These are phyloP conservation scores for Lamprotornis superbus DNA, from an alignment of 2,113 vertebrate genomes.

Conservation along the genomic window DNA sequence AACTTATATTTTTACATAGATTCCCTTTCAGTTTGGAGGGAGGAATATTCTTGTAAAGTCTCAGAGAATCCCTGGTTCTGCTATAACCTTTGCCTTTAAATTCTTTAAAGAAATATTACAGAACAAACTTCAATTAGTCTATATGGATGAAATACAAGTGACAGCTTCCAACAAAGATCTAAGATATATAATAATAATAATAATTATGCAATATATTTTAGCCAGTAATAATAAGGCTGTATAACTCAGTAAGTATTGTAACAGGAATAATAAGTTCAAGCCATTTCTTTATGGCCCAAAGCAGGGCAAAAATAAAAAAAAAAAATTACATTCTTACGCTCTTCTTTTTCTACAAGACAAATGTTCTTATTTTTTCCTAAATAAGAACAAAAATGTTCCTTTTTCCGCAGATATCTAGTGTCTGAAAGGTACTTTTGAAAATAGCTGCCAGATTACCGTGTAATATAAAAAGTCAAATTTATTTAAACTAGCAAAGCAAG, in stretches of 20 bases:
- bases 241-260: neutral
- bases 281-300: neutral
- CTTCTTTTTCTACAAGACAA: neutral
- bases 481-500: neutral
- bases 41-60: neutral
- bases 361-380: neutral
- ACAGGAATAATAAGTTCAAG: neutral
- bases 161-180: neutral
- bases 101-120: neutral
- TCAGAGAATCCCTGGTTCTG: neutral
- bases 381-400: neutral
- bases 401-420: neutral
- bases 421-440: neutral
- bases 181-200: neutral
- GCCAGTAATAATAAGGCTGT: neutral
- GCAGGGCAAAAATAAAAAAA: neutral
- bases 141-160: neutral
- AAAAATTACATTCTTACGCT: neutral
- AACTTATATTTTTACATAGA: neutral
- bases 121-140: neutral
- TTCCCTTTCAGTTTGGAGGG: neutral
- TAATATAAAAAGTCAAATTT: neutral
- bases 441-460: neutral
- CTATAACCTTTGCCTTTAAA: neutral
- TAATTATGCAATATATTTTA: neutral